Percentiles rank a stretch among this genome's conserved stretches.
Evolutionary conservation across 2,797 vertebrate species (phyloP).

Genomic region (Danio choprae): DNA sequence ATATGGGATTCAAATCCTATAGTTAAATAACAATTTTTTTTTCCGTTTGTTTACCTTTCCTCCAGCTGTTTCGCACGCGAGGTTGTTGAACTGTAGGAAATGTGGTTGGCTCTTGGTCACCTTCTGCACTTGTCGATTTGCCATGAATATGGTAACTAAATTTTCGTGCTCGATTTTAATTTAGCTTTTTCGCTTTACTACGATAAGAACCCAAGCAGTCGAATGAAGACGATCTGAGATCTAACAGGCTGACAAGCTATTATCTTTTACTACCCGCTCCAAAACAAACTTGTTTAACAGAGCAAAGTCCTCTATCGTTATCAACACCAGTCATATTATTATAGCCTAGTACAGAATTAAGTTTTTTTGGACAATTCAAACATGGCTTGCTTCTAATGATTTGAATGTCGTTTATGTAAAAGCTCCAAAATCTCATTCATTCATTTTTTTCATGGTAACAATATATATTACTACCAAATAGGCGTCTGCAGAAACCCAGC

Average conservation of each 20-base stretch:
- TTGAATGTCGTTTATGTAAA: no score
- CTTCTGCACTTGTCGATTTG: slow-evolving; percentile 28
- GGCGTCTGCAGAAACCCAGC: background rate
- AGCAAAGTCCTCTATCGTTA: slow-evolving; percentile 9
- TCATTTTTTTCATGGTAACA: no score
- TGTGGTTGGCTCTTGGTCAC: slow-evolving; percentile 53
- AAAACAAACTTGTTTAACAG: background rate
- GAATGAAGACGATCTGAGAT: background rate
- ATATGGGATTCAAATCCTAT: background rate
- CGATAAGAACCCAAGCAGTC: background rate
- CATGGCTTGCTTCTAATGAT: background rate
- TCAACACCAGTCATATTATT: background rate
- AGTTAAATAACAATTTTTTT: background rate
- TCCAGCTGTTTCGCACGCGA: slow-evolving; percentile 75
- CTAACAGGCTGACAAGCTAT: background rate
- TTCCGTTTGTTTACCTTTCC: slow-evolving; percentile 74
- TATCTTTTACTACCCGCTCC: background rate
- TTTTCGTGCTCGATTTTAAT: background rate
- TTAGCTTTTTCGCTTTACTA: background rate
- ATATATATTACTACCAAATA: background rate
- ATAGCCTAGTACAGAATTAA: background rate
- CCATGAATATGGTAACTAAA: slow-evolving; percentile 22
- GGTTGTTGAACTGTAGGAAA: slow-evolving; percentile 79
- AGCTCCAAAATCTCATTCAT: no score
- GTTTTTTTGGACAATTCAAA: background rate